Percentiles rank a stretch among this genome's conserved stretches.
phyloP scores from a whole-genome alignment of 2,113 vertebrate genomes.

The Bufo gargarizans region DNA sequence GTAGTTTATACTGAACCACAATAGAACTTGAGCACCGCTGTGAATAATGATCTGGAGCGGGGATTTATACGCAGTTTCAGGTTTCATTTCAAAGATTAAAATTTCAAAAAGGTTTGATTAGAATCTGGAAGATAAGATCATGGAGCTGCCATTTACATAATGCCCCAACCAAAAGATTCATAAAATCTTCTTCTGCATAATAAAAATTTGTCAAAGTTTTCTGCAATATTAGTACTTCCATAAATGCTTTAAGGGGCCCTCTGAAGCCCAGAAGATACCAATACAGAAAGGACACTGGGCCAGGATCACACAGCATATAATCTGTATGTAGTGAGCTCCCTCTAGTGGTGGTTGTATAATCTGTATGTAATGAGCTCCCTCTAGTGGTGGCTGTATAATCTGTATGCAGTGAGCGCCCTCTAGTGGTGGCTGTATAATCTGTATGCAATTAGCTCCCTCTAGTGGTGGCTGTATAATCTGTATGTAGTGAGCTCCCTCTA shows the following conservation, averaged over 20 bases:
- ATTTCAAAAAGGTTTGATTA: conserved; percentile 33
- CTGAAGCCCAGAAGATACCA: no score
- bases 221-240: neutral
- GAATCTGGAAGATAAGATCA: conserved; percentile 1
- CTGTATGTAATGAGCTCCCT: no score
- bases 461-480: no score
- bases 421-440: no score
- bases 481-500: no score
- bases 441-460: no score
- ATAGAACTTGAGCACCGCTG: neutral
- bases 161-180: neutral
- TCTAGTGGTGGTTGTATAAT: no score
- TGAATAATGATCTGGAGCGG: neutral
- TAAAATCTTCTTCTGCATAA: neutral
- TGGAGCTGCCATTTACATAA: neutral
- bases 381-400: no score
- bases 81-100: conserved; percentile 44
- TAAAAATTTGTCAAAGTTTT: neutral
- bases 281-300: neutral
- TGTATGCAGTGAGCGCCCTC: no score
- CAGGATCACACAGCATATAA: no score
- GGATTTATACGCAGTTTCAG: neutral
- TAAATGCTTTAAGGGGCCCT: neutral
- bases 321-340: no score
- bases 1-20: neutral